Percentiles rank a stretch among this genome's conserved stretches.
Conservation (phyloP, 1,140 invertebrate species). For the Drosophila mauritiana region DNA sequence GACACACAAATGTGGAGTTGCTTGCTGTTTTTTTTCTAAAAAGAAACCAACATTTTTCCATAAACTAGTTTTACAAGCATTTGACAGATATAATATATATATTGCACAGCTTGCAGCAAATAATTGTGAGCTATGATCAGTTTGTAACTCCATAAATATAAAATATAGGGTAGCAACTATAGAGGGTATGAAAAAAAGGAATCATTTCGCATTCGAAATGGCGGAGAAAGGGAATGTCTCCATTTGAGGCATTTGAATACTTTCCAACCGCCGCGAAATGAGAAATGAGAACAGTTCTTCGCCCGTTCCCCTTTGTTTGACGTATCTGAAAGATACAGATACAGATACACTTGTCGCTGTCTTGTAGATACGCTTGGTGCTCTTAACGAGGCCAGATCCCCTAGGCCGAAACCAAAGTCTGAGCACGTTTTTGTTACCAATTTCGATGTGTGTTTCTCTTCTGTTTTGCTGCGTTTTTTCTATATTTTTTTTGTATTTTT, state of each 20-base stretch:
- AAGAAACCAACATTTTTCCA: background rate
- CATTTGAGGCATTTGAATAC: conserved; percentile 33
- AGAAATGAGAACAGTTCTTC: conserved; percentile 54
- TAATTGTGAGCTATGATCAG: background rate
- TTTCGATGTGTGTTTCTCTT: conserved; percentile 39
- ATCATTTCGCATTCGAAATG: background rate
- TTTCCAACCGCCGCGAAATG: conserved; percentile 23
- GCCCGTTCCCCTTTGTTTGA: conserved; percentile 10
- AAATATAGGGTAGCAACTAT: background rate
- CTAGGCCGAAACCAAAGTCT: conserved; percentile 53
- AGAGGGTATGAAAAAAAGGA: background rate
- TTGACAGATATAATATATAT: conserved; percentile 23
- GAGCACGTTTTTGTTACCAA: conserved; percentile 74
- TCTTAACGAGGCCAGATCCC: conserved; percentile 53
- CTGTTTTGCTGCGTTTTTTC: conserved; percentile 2
- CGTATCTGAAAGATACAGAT: conserved; percentile 12
- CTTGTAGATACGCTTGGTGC: conserved; percentile 13
- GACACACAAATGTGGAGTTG: background rate
- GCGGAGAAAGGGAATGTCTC: conserved; percentile 38
- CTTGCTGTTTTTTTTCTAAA: background rate
- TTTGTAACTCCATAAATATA: background rate
- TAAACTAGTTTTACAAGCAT: conserved; percentile 12
- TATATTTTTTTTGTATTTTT: conserved; percentile 1
- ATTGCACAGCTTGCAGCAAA: background rate
- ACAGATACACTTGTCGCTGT: conserved; percentile 20